Conservation (phyloP, 2,113 vertebrate genomes). For the Talpa occidentalis region DNA sequence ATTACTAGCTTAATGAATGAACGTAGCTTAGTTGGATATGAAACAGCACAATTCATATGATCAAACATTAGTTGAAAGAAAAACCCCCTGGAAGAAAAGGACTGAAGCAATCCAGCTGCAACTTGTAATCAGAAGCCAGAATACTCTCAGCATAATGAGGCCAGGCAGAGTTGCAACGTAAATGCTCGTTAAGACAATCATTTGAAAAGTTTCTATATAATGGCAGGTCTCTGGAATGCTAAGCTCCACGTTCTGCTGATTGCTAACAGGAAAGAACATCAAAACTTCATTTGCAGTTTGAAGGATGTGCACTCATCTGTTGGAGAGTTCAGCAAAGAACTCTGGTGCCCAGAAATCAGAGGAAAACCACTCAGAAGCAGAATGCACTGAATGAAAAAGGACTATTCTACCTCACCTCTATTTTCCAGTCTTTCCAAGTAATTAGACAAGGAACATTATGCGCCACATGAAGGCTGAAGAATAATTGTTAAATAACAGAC, state of each 20-base stretch:
- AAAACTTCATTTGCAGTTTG: not conserved
- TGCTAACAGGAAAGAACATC: not conserved
- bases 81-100: conserved; percentile 32
- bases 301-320: not conserved
- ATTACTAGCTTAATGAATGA: conserved; percentile 53
- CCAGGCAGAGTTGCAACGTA: conserved; percentile 9
- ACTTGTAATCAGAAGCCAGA: conserved; percentile 41
- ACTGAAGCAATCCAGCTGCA: not conserved
- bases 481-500: conserved; percentile 14
- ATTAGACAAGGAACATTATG: conserved; percentile 54
- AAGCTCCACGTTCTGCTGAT: not conserved
- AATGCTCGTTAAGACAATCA: not conserved
- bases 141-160: not conserved
- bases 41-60: not conserved
- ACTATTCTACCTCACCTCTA: not conserved
- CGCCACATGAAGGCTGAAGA: not conserved
- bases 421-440: not conserved
- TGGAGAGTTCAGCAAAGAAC: not conserved
- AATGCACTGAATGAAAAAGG: not conserved
- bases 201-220: conserved; percentile 19
- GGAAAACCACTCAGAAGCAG: not conserved
- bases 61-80: conserved; percentile 43
- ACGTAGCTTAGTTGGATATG: not conserved
- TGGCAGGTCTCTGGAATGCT: not conserved
- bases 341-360: not conserved